These are phyloP conservation scores for Nomada goodeniana DNA, from an alignment of 2,888 invertebrate genomes.

Conservation along the genomic window DNA sequence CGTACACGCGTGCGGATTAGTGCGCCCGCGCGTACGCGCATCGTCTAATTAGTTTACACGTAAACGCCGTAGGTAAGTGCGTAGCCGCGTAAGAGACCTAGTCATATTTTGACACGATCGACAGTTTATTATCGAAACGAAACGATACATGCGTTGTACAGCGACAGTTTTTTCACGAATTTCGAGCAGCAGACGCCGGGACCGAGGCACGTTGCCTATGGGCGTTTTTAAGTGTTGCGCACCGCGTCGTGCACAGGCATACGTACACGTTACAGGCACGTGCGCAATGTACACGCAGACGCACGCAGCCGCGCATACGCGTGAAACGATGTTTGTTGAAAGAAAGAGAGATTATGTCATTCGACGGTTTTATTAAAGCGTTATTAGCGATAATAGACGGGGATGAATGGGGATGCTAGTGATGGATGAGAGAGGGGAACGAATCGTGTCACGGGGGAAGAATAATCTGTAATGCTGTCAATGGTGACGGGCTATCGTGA, in stretches of 20 bases:
- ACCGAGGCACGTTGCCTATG: neutral
- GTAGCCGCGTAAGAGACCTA: conserved; percentile 65
- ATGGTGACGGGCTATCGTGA: conserved; percentile 8
- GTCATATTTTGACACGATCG: conserved; percentile 79
- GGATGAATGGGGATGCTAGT: neutral
- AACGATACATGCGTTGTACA: conserved; percentile 60
- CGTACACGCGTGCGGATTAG: neutral
- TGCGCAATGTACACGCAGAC: conserved; percentile 11
- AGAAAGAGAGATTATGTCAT: conserved; percentile 32
- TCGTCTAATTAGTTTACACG: conserved; percentile 27
- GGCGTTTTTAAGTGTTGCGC: conserved; percentile 55
- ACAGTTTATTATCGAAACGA: conserved; percentile 65
- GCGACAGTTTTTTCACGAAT: conserved; percentile 66
- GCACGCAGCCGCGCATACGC: conserved; percentile 29
- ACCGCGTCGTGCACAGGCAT: conserved; percentile 25
- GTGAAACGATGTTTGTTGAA: conserved; percentile 39
- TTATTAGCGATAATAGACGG: conserved; percentile 40
- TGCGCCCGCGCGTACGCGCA: conserved; percentile 11
- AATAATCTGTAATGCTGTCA: conserved; percentile 20
- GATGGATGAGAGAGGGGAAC: conserved; percentile 20
- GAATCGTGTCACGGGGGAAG: conserved; percentile 38
- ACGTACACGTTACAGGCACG: neutral
- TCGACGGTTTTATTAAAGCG: conserved; percentile 57
- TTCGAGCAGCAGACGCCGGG: conserved; percentile 18
- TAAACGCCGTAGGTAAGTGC: conserved; percentile 56